phyloP scores from a whole-genome alignment of 2,888 invertebrate species.

The Hemicrepidius hirtus region DNA sequence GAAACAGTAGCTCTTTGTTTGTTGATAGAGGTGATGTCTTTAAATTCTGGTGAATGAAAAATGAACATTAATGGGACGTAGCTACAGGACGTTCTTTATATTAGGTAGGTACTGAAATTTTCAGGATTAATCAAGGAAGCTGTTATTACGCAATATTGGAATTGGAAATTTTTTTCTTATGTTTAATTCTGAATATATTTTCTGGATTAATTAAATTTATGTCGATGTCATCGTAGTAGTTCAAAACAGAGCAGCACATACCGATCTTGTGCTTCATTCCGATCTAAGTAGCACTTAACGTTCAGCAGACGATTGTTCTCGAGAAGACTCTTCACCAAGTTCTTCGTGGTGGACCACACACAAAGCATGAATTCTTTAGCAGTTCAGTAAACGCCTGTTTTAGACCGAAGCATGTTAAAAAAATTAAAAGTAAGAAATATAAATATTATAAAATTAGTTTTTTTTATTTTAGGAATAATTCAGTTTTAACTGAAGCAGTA shows the following conservation, averaged over 20 bases:
- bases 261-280: constrained; percentile 47
- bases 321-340: constrained; percentile 59
- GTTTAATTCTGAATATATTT: too few relatives aligned
- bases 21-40: constrained; percentile 59
- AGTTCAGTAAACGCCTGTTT: constrained; percentile 5
- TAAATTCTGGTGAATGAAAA: constrained; percentile 51
- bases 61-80: constrained; percentile 35
- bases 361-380: constrained; percentile 49
- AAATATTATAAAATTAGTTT: too few relatives aligned
- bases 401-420: background rate
- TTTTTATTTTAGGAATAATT: too few relatives aligned
- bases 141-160: background rate
- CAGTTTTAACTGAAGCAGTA: too few relatives aligned
- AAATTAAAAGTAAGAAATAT: too few relatives aligned
- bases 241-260: constrained; percentile 39
- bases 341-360: constrained; percentile 61
- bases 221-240: constrained; percentile 16
- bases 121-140: constrained; percentile 1
- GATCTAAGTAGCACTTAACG: constrained; percentile 64
- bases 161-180: background rate
- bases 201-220: background rate
- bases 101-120: constrained; percentile 15
- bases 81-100: constrained; percentile 11
- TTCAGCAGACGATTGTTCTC: constrained; percentile 63
- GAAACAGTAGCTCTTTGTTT: constrained; percentile 63